Evolutionary conservation across 1,140 invertebrate species (phyloP).

Genomic region (Calycopis cecrops): DNA sequence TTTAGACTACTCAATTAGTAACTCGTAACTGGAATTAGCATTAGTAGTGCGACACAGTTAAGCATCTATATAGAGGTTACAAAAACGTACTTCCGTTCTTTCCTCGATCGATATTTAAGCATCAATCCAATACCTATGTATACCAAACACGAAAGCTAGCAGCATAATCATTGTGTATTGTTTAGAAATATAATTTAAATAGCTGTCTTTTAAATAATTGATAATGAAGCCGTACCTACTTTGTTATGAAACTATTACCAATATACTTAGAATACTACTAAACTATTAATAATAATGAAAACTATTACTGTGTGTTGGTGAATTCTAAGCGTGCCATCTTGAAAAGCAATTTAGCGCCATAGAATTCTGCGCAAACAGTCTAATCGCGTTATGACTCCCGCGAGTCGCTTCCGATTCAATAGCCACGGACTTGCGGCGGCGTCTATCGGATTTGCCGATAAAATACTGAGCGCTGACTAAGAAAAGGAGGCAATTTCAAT

Average conservation of each 20-base stretch:
- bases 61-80: no score
- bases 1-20: no score
- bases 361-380: neutral
- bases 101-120: no score
- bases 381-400: slow-evolving; percentile 4
- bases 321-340: neutral
- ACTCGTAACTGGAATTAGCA: no score
- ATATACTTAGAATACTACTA: neutral
- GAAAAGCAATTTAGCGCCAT: neutral
- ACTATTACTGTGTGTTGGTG: neutral
- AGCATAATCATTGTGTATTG: no score
- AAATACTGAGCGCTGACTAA: neutral
- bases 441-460: neutral
- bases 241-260: neutral
- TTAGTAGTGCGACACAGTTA: no score
- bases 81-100: no score
- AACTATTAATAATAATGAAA: neutral
- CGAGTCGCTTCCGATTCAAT: slow-evolving; percentile 4
- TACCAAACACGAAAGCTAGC: no score
- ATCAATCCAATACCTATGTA: no score
- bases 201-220: neutral
- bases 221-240: neutral
- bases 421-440: neutral
- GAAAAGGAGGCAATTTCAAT: neutral
- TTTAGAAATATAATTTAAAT: no score